Conservation (phyloP, 2,888 invertebrate genomes). For the Spicauda simplicius region DNA sequence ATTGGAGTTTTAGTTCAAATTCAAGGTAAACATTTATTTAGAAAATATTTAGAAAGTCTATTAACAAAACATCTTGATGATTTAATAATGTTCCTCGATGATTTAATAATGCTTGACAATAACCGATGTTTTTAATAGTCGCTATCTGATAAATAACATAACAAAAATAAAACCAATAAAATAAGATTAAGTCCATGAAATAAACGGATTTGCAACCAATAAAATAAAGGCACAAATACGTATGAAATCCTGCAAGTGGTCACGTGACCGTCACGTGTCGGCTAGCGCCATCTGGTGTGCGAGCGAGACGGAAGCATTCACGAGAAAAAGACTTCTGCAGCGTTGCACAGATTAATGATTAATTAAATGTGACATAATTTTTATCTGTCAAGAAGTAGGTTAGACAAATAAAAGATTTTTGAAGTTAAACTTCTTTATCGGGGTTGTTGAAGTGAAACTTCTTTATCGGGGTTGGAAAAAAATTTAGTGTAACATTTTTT, state of each 20-base stretch:
- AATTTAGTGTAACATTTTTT: no score
- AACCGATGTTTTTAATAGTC: not conserved
- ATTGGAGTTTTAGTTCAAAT: no score
- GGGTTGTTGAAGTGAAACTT: no score
- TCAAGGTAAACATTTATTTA: no score
- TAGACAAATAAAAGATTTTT: no score
- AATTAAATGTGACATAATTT: conserved; percentile 33
- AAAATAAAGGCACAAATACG: conserved; percentile 49
- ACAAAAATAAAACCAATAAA: conserved; percentile 4
- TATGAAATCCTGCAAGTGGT: conserved; percentile 55
- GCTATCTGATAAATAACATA: not conserved
- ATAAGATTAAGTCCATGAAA: conserved; percentile 15
- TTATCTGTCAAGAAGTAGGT: conserved; percentile 5
- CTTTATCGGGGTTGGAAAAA: no score
- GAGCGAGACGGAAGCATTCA: conserved; percentile 43
- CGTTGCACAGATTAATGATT: conserved; percentile 32
- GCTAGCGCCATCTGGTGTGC: conserved; percentile 51
- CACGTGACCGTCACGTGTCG: conserved; percentile 57
- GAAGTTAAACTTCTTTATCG: no score
- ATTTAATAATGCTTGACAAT: no score
- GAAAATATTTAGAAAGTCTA: no score
- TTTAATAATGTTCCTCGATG: no score
- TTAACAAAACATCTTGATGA: no score
- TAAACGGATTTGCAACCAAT: conserved; percentile 40
- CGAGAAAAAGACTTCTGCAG: conserved; percentile 23